Conservation (phyloP, 1,140 invertebrate genomes). For the Bombus fervidus region DNA sequence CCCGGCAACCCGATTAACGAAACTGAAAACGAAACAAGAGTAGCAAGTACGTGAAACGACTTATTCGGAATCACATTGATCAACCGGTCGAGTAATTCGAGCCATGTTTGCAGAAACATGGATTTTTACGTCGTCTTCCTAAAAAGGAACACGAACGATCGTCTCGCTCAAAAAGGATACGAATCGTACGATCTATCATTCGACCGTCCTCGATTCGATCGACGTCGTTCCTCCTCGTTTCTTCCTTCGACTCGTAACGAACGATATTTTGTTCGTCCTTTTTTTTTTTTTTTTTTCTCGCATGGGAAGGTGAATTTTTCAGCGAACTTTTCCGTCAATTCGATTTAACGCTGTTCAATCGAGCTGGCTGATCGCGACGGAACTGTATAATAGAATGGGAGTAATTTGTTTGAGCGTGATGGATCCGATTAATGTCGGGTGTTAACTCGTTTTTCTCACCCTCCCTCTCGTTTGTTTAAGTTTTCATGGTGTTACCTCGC, state of each 20-base stretch:
- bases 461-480: neutral
- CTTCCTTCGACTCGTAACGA: neutral
- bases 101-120: neutral
- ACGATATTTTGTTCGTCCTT: neutral
- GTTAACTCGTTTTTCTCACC: neutral
- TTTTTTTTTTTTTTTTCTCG: neutral
- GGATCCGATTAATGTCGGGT: constrained; percentile 4
- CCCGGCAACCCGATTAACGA: neutral
- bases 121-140: constrained; percentile 30
- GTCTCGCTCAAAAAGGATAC: constrained; percentile 27
- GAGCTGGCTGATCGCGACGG: neutral
- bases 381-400: neutral
- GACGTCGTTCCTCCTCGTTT: neutral
- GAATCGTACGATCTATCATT: constrained; percentile 47
- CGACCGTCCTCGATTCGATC: constrained; percentile 42
- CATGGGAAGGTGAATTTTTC: neutral
- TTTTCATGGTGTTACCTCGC: neutral
- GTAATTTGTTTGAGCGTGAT: constrained; percentile 23
- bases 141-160: constrained; percentile 22
- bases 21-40: constrained; percentile 4
- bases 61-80: constrained; percentile 9
- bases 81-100: constrained; percentile 13
- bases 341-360: constrained; percentile 21
- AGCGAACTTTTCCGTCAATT: neutral
- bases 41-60: neutral